Evolutionary conservation across 2,797 vertebrate genomes (phyloP).

Genomic region (Alosa sapidissima): DNA sequence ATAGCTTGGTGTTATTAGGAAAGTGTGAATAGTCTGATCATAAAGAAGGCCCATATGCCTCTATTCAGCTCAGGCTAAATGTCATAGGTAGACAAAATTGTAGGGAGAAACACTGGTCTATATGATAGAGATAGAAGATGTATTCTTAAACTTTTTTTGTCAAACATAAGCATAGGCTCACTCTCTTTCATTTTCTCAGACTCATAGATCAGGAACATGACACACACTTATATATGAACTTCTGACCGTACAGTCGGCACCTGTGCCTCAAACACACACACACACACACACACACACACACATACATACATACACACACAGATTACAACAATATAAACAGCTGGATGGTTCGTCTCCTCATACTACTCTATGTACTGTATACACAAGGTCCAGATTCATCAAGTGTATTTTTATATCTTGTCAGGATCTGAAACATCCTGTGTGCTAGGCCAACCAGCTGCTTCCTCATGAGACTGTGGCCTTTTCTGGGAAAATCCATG

Average conservation of each 20-base stretch:
- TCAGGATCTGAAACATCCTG: neutral
- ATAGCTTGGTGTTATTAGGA: neutral
- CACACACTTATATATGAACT: neutral
- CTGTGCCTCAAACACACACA: neutral
- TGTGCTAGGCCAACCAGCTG: neutral
- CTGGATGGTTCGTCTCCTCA: neutral
- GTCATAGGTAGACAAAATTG: neutral
- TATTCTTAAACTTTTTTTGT: neutral
- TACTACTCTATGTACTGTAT: neutral
- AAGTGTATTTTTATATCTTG: neutral
- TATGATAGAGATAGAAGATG: too few species aligned
- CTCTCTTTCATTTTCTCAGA: neutral
- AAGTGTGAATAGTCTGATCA: neutral
- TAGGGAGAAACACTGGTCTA: too few species aligned
- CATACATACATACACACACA: neutral
- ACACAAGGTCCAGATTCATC: neutral
- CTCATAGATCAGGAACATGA: neutral
- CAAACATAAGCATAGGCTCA: neutral
- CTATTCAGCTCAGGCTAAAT: neutral
- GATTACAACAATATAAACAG: neutral
- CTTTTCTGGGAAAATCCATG: neutral
- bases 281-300: slow-evolving; percentile 15
- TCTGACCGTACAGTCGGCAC: neutral
- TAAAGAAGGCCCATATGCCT: neutral
- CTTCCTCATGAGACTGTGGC: neutral